Evolutionary conservation across 2,113 vertebrate species (phyloP), one percentile per base, ranked within the genome.

Genomic region (Aplodontia rufa): DNA sequence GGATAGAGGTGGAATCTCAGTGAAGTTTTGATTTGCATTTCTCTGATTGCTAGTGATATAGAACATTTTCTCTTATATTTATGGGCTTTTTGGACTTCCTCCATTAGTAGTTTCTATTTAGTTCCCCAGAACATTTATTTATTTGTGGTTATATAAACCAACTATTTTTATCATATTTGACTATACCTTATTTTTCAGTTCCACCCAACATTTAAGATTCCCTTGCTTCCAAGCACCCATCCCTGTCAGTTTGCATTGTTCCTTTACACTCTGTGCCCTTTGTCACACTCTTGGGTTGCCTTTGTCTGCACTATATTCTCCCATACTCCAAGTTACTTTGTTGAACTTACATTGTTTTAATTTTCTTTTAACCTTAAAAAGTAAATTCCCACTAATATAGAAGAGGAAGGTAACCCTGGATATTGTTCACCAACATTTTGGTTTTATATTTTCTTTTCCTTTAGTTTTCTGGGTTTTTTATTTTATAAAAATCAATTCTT

Each of bases 191-290:
- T 28, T 58, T 55, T 64, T 76, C 22, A 42, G 7, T 53, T 45
- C 16, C 72, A 30, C 47, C 64, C 24, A 64, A 16, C 26, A 6
- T 72, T 53, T 10, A 35, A 76, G 30, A 47, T n/a, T n/a, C n/a
- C n/a, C n/a, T n/a, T n/a, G n/a, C n/a, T n/a, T n/a, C n/a, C n/a
- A n/a, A n/a, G n/a, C n/a, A n/a, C n/a, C n/a, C n/a, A n/a, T n/a
- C n/a, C n/a, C n/a, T n/a, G n/a, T n/a, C n/a, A n/a, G n/a, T n/a
- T n/a, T n/a, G n/a, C 10, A 2, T 40, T 13, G 40, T 12, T 42
- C 17, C 8, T 28, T 64, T 37, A 37, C 28, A 0, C 45, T 12
- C 32, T 30, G 2, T 6, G 0, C 24, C 45, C 12, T 32, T 3
- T 12, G 26, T 5, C 45, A 17, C 19, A 3, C 1, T 53, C 13